Evolutionary conservation across 2,113 vertebrate species (phyloP).

Genomic region (Cephalopholis sonnerati): DNA sequence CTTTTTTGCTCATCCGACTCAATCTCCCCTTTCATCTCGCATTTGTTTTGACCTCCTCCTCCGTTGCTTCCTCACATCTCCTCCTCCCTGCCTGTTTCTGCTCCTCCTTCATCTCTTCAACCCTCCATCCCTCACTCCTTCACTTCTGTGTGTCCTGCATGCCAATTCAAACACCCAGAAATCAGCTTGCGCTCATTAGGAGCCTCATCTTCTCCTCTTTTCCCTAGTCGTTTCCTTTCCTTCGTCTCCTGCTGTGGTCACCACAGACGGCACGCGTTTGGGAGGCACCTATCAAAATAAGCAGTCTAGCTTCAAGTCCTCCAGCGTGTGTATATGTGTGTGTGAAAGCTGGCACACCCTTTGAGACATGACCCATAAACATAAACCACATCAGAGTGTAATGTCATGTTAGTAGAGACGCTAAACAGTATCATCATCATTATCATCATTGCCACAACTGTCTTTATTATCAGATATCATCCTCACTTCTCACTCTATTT

Average conservation of each 20-base stretch:
- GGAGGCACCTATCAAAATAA: conserved; percentile 57
- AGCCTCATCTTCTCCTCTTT: conserved; percentile 22
- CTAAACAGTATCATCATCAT: neutral
- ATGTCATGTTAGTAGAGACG: neutral
- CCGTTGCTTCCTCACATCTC: neutral
- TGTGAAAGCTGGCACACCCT: neutral
- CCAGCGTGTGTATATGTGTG: neutral
- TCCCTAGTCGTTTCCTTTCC: neutral
- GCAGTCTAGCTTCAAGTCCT: conserved; percentile 15
- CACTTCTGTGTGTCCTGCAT: neutral
- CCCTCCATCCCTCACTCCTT: conserved; percentile 17
- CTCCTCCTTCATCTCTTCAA: neutral
- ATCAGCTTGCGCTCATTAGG: conserved; percentile 38
- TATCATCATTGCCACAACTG: neutral
- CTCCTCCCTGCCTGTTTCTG: neutral
- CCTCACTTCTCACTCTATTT: neutral
- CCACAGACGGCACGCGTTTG: conserved; percentile 10
- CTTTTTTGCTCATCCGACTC: neutral
- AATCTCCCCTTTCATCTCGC: neutral
- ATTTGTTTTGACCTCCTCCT: neutral
- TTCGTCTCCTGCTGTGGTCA: conserved; percentile 26
- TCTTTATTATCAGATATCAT: conserved; percentile 7
- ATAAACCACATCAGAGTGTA: conserved; percentile 25
- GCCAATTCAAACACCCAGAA: conserved; percentile 48
- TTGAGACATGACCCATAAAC: neutral